A percentile compares a stretch with the other conserved stretches of the same genome.
Evolutionary conservation across 1,140 invertebrate genomes (phyloP).

Genomic region (Drosophila littoralis): DNA sequence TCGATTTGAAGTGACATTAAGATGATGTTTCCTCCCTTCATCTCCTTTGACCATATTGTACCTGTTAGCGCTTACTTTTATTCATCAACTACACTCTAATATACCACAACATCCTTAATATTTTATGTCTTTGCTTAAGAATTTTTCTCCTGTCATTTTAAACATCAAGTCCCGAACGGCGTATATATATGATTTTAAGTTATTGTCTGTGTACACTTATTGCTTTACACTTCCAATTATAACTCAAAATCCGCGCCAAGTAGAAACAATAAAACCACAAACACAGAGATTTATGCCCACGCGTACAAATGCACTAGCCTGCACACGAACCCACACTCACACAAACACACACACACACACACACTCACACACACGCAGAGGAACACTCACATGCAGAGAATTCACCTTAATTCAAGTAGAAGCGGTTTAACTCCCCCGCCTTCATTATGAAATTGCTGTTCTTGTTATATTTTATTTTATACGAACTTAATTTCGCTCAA

Average conservation of each 20-base stretch:
- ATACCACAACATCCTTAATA: background rate
- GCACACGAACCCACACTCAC: background rate
- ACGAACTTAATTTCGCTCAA: constrained; percentile 77
- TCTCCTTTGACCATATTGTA: too few species aligned
- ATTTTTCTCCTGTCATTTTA: background rate
- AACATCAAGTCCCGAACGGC: background rate
- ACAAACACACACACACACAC: constrained; percentile 6
- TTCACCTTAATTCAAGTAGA: constrained; percentile 80
- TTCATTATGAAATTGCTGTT: constrained; percentile 61
- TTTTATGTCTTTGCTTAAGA: too few species aligned
- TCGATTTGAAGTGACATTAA: too few species aligned
- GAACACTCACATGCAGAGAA: constrained; percentile 35
- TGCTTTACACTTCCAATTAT: constrained; percentile 81
- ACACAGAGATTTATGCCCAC: constrained; percentile 66
- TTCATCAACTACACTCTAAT: background rate
- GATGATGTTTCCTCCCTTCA: too few species aligned
- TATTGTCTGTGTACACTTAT: constrained; percentile 54
- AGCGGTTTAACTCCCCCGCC: constrained; percentile 76
- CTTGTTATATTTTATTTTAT: constrained; percentile 75
- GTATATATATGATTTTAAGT: background rate
- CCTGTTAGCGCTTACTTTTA: background rate
- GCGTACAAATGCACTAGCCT: constrained; percentile 34
- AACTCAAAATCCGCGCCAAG: constrained; percentile 73
- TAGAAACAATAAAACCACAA: constrained; percentile 77
- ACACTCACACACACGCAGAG: background rate